phyloP scores from a whole-genome alignment of 2,888 invertebrate species.

The Piscicola geometra region DNA sequence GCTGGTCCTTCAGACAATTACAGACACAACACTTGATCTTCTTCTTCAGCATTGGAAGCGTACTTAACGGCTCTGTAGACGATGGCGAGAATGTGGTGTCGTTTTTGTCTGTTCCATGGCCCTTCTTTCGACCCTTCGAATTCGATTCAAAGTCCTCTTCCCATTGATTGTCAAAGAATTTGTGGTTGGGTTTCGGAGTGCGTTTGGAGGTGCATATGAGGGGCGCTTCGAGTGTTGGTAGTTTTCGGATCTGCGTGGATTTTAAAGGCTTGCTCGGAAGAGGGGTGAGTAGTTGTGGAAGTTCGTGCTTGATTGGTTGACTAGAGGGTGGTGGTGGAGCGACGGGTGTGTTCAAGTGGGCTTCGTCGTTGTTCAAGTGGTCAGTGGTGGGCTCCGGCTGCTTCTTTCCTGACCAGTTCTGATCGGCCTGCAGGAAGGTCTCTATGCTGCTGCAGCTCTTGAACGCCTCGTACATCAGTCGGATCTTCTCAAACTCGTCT shows the following conservation, averaged over 20 bases:
- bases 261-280: not conserved
- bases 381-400: not conserved
- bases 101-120: not conserved
- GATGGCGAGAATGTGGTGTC: not conserved
- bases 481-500: constrained; percentile 9
- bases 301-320: not conserved
- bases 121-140: constrained; percentile 80
- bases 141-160: constrained; percentile 87
- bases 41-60: not conserved
- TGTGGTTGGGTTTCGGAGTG: constrained; percentile 51
- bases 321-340: too few species aligned
- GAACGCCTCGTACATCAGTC: constrained; percentile 9
- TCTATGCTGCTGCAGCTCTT: not conserved
- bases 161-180: constrained; percentile 44
- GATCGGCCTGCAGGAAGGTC: not conserved
- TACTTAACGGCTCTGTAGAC: not conserved
- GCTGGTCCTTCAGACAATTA: not conserved
- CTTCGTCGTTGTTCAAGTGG: not conserved
- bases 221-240: constrained; percentile 39
- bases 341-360: too few species aligned
- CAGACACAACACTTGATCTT: constrained; percentile 29
- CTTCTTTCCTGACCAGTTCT: not conserved
- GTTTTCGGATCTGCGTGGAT: too few species aligned
- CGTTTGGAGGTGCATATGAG: constrained; percentile 50
- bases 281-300: not conserved